Evolutionary conservation across 1,140 invertebrate genomes (phyloP).

Genomic region (Polypedilum vanderplanki): DNA sequence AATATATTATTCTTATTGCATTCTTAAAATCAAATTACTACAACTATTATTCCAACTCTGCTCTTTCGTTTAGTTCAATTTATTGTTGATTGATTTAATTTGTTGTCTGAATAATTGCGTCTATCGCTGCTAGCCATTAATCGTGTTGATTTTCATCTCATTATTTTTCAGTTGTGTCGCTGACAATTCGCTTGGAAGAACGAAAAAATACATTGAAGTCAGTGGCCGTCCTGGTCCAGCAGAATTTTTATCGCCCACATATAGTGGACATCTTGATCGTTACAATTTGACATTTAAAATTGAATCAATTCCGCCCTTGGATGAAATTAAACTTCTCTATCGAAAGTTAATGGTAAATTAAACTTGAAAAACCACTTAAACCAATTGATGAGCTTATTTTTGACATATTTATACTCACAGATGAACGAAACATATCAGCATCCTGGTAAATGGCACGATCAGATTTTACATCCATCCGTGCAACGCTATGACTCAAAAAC

Average conservation of each 20-base stretch:
- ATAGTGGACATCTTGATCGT: conserved; percentile 44
- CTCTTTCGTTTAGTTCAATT: too few relatives aligned
- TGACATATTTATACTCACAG: conserved; percentile 33
- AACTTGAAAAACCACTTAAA: background rate
- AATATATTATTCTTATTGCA: too few relatives aligned
- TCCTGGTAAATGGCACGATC: conserved; percentile 50
- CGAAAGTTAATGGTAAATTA: conserved; percentile 46
- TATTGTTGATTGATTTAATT: conserved; percentile 5
- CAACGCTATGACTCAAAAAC: conserved; percentile 38
- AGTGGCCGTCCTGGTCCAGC: conserved; percentile 47
- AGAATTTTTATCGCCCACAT: conserved; percentile 45
- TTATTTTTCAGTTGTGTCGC: conserved; percentile 43
- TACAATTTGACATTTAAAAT: conserved; percentile 53
- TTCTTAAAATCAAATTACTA: too few relatives aligned
- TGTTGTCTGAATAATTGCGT: background rate
- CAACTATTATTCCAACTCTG: too few relatives aligned
- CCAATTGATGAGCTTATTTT: too few relatives aligned
- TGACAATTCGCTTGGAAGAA: conserved; percentile 46
- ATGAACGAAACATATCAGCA: conserved; percentile 50
- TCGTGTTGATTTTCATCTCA: conserved; percentile 15
- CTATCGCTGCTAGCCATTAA: background rate
- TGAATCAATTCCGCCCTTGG: conserved; percentile 49
- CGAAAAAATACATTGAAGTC: conserved; percentile 48
- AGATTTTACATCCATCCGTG: conserved; percentile 41
- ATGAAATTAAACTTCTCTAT: conserved; percentile 51